Base-by-base conservation (phyloP, 2,113 vertebrate genomes). In the Bufo gargarizans region DNA sequence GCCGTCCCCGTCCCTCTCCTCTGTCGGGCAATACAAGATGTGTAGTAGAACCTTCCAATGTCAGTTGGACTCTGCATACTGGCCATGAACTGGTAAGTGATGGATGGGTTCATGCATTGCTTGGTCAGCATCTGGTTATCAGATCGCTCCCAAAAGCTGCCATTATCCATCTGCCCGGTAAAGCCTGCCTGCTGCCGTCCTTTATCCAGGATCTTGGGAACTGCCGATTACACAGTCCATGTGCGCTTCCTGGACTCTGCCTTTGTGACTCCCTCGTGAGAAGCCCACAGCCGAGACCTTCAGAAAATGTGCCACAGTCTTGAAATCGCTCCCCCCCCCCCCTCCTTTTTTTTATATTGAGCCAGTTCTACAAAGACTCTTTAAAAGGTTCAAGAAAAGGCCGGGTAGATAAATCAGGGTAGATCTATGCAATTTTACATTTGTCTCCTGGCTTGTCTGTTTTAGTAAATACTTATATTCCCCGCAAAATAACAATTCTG, bases 111-210 rank as follows among this genome's bases (percentile, higher is more conserved):
- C 81, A 89, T 89, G 87, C 87, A 78, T 76, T 89, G 81, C 72
- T 89, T 67, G 87, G 87, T 89, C 87, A 84, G 87, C 87, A 89
- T 89, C 87, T 89, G 87, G 87, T 89, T 89, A 84, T 65, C 81
- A 61, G 49, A 89, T 84, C 83, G 87, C 84, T 89, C 87, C 87
- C 87, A 89, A 83, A 89, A 84, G 72, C 81, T 69, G 81, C 87
- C 82, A 89, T 89, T 89, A 89, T 89, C 87, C 87, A 89, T 89
- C 87, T 89, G 87, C 81, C 87, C 81, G 7, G 56, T 11, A 53
- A 76, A 16, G 82, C 81, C 20, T 58, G 87, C 87, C 86, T 76
- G 86, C 87, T 89, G 87, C 87, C 87, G 19, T 56, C 47, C 87
- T 84, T 47, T 77, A 89, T 89, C 71, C 82, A 8, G 59, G 71